A percentile compares a stretch with the other conserved stretches of the same genome.
Conservation (phyloP, 2,113 vertebrate species). For the Hystrix cristata region DNA sequence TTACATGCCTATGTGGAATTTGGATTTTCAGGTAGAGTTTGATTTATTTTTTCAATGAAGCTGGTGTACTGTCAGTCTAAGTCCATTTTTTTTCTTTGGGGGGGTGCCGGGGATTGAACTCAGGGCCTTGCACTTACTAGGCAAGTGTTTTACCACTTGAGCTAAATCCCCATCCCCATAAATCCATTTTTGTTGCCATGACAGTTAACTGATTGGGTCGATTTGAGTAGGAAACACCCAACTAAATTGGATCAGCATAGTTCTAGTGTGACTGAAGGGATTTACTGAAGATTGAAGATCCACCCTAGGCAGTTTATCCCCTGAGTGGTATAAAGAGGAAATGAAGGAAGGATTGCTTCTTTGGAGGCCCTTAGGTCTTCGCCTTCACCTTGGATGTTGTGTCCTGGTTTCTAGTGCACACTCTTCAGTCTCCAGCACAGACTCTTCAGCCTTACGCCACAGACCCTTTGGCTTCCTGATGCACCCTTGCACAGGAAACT, state of each 20-base stretch:
- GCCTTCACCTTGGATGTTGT: background rate
- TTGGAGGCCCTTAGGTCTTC: background rate
- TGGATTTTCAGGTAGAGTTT: background rate
- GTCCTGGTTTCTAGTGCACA: background rate
- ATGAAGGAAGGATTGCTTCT: background rate
- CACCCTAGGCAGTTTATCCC: background rate
- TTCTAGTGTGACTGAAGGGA: background rate
- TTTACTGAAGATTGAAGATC: background rate
- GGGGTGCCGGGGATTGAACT: too few species aligned
- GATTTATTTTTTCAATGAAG: background rate
- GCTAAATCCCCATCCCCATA: background rate
- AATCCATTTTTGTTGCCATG: background rate
- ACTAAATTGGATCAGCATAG: background rate
- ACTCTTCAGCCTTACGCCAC: background rate
- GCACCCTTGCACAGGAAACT: background rate
- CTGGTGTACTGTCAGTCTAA: background rate
- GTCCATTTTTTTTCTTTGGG: background rate
- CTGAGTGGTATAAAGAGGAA: background rate
- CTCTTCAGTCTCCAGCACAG: background rate
- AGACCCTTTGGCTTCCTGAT: background rate
- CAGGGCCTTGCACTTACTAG: too few species aligned
- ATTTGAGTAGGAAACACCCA: background rate
- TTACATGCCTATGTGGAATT: background rate
- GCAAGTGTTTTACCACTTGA: too few species aligned
- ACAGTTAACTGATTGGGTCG: background rate